A percentile compares a stretch with the other conserved stretches of the same genome.
Evolutionary conservation across 2,113 vertebrate genomes (phyloP).

Genomic region (Etia nguti): DNA sequence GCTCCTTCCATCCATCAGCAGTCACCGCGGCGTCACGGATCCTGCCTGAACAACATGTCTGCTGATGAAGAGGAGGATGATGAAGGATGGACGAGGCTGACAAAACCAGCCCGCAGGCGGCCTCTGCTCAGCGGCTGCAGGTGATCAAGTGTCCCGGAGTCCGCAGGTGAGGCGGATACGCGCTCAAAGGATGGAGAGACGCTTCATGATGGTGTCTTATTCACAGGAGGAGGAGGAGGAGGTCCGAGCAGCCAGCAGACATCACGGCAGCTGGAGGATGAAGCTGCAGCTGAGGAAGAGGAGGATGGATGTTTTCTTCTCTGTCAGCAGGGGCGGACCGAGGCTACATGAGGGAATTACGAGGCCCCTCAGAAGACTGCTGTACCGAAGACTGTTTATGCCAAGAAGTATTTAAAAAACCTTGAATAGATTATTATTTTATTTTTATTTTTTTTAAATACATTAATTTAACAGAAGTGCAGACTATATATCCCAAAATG

Average conservation of each 20-base stretch:
- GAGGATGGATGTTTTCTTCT: not conserved
- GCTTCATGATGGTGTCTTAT: not conserved
- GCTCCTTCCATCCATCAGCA: not conserved
- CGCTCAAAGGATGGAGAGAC: not conserved
- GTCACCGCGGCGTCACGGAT: not conserved
- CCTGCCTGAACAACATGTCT: not conserved
- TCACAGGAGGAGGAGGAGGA: not conserved
- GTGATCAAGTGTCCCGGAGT: not conserved
- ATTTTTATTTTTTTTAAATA: too few relatives aligned
- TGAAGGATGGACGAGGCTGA: not conserved
- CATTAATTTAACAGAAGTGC: not conserved
- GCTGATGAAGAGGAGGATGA: not conserved
- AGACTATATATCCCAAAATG: too few relatives aligned
- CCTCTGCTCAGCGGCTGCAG: not conserved
- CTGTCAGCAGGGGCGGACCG: constrained; percentile 1
- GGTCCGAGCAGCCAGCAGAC: not conserved
- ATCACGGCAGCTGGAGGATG: constrained; percentile 1
- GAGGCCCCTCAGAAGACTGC: not conserved
- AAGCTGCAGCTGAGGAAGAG: constrained; percentile 8
- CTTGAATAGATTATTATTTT: too few relatives aligned
- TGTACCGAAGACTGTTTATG: not conserved
- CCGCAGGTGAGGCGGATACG: not conserved
- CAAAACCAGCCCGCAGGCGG: not conserved
- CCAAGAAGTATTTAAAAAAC: not conserved
- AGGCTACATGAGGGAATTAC: not conserved